Evolutionary conservation across 2,797 vertebrate genomes (phyloP).

Genomic region (Phataginus tricuspis): DNA sequence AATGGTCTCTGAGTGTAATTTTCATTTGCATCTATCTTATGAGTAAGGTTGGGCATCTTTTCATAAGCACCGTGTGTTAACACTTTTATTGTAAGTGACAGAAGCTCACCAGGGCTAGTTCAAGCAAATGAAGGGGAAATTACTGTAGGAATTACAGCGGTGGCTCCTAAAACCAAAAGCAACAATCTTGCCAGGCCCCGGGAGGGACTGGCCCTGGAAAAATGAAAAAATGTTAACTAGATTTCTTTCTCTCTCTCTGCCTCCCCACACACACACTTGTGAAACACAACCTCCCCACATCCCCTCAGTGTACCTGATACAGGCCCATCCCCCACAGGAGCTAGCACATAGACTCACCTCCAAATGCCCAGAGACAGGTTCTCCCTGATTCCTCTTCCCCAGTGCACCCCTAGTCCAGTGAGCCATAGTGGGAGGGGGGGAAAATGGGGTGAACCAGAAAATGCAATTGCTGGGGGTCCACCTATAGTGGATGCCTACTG

Average conservation of each 20-base stretch:
- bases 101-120: slow-evolving; percentile 54
- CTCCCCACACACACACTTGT: background rate
- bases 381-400: background rate
- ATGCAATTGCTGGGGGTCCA: background rate
- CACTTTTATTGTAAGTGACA: slow-evolving; percentile 42
- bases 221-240: background rate
- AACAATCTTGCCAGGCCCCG: background rate
- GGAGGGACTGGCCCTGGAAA: background rate
- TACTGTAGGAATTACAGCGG: background rate
- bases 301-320: no score
- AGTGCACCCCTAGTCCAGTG: background rate
- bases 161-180: background rate
- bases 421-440: background rate
- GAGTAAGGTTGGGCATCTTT: slow-evolving; percentile 50
- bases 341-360: background rate
- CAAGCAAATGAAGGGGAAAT: slow-evolving; percentile 54
- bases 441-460: background rate
- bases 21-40: slow-evolving; percentile 53
- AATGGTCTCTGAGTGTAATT: slow-evolving; percentile 16
- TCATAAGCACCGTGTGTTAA: slow-evolving; percentile 23
- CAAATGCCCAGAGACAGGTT: background rate
- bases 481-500: background rate
- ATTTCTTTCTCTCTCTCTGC: background rate
- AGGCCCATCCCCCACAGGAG: fast-evolving
- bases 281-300: background rate